These are phyloP conservation scores for Ranitomeya imitator DNA, from an alignment of 2,113 vertebrate genomes.

Conservation along the genomic window DNA sequence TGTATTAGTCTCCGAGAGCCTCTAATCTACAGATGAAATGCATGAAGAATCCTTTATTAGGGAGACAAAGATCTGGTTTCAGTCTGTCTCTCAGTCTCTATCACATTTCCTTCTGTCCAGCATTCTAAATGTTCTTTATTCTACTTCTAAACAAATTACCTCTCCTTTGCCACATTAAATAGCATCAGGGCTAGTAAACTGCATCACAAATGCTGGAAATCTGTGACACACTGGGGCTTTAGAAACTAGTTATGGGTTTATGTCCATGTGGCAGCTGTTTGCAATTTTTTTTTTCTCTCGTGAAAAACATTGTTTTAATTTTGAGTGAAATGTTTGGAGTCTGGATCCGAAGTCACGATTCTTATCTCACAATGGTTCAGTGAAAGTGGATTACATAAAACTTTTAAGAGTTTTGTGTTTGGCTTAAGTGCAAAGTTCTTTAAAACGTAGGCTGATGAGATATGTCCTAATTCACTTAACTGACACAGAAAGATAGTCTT, in stretches of 20 bases:
- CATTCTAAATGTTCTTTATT: slow-evolving; percentile 9
- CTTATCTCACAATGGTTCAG: slow-evolving; percentile 26
- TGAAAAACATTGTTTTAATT: slow-evolving; percentile 30
- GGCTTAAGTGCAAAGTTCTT: slow-evolving; percentile 2
- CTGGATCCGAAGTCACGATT: background rate
- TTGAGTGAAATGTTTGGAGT: slow-evolving; percentile 21
- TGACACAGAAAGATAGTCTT: background rate
- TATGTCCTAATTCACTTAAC: slow-evolving; percentile 29
- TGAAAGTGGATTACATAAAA: slow-evolving; percentile 23
- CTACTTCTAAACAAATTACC: slow-evolving; percentile 22
- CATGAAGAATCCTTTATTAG: slow-evolving; percentile 48
- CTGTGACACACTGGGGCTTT: slow-evolving; percentile 10
- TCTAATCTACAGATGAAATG: slow-evolving; percentile 53
- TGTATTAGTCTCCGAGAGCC: slow-evolving; percentile 47
- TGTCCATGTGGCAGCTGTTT: slow-evolving; percentile 23
- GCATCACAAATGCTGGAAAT: slow-evolving; percentile 7
- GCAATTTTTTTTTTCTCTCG: background rate
- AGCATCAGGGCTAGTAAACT: background rate
- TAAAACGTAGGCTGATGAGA: background rate
- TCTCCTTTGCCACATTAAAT: slow-evolving; percentile 21
- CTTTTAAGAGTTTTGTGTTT: slow-evolving; percentile 30
- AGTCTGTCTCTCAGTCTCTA: slow-evolving; percentile 30
- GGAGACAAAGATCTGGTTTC: slow-evolving; percentile 36
- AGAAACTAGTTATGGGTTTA: background rate
- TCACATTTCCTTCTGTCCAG: slow-evolving; percentile 30